Evolutionary conservation across 1,140 invertebrate genomes (phyloP), one percentile per base, ranked within the genome.

Genomic region (Samia ricini): DNA sequence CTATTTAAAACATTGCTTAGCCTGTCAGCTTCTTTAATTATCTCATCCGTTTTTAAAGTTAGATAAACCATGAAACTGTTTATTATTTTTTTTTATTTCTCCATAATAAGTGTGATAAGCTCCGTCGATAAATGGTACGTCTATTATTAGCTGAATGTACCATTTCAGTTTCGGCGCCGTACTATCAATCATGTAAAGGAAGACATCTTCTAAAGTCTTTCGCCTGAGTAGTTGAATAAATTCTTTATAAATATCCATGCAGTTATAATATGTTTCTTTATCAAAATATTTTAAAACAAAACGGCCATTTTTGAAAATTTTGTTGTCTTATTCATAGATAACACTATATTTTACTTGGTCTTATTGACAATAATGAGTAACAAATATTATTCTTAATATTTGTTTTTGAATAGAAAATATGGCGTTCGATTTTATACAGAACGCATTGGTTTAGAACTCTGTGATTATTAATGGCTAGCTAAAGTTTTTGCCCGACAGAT

Each of bases 41-140:
- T 60, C 15, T 72, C 62, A 33, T 83, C 76, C 63, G 81, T 79
- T 5, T 64, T 63, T 50, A 67, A 52, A 21, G 66, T 70, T 70
- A 75, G 81, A 52, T 73, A 76, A 51, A 52, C 68, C 1, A 76
- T 57, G 61, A 85, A 85, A 56, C 73, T 79, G 18, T 64, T 71
- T 0, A 85, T 55, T 1, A 83, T 67, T 18, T 63, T 75, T n/a
- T 62, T 81, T 85, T 20, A 85, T 60, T 48, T 79, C 69, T 0
- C 78, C 76, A 49, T 80, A 85, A 60, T 77, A 84, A 23, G 65
- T 65, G n/a, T 81, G 73, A 52, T 80, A 77, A 0, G 50, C 57
- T 6, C 64, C 74, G 48, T 79, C 76, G 15, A 69, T 59, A 19
- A 75, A 80, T 64, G 73, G 61, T 19, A 79, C 64, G 24, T 69